Conservation (phyloP, 2,113 vertebrate species). For the Donacobius atricapilla region DNA sequence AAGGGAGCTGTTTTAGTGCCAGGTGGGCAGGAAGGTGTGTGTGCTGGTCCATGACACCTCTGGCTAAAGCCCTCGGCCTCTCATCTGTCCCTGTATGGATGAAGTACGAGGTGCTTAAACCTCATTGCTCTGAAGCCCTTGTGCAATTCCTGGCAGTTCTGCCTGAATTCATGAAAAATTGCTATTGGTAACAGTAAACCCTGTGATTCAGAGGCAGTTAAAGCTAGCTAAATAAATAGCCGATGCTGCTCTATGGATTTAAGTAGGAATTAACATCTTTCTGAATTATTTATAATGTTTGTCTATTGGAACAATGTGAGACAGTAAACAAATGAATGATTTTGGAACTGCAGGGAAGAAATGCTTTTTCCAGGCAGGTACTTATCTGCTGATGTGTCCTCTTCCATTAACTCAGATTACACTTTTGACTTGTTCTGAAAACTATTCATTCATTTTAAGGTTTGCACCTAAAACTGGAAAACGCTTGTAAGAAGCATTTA, state of each 20-base stretch:
- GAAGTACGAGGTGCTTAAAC: not conserved
- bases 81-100: fast-evolving
- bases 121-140: not conserved
- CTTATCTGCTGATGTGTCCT: not conserved
- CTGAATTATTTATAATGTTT: conserved; percentile 14
- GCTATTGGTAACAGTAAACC: not conserved
- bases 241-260: not conserved
- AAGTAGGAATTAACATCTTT: not conserved
- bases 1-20: not conserved
- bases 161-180: not conserved
- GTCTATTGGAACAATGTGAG: not conserved
- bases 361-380: not conserved
- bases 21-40: fast-evolving
- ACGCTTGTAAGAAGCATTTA: not conserved
- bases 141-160: not conserved
- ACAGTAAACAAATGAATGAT: not conserved
- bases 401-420: not conserved
- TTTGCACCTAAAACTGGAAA: not conserved
- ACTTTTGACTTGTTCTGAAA: not conserved
- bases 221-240: not conserved
- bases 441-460: not conserved
- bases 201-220: not conserved
- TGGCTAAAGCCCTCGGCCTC: not conserved
- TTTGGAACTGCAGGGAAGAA: conserved; percentile 2
- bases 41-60: not conserved